Percentiles rank a stretch among this genome's conserved stretches.
These are phyloP conservation scores for Knipowitschia caucasica DNA, from an alignment of 2,797 vertebrate genomes.

Conservation along the genomic window DNA sequence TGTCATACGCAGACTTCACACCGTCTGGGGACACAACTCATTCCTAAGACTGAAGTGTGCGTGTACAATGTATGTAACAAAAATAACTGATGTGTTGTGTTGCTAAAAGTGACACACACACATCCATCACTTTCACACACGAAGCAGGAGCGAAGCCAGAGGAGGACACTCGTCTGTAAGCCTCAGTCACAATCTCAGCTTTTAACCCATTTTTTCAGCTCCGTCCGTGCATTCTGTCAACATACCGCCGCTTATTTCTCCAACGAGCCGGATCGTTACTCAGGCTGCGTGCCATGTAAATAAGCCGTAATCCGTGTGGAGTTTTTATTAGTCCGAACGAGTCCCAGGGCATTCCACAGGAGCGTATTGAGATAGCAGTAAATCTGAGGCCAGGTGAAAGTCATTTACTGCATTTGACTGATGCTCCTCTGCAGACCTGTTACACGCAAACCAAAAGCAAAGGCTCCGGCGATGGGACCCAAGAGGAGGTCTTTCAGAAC, in stretches of 20 bases:
- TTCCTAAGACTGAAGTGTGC: not conserved
- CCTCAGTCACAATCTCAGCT: too few species aligned
- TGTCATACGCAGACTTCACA: slow-evolving; percentile 7
- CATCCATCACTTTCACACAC: not conserved
- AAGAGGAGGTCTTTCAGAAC: not conserved
- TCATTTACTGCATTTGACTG: not conserved
- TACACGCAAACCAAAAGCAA: not conserved
- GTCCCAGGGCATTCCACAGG: not conserved
- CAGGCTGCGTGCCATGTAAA: not conserved
- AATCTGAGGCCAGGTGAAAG: slow-evolving; percentile 1
- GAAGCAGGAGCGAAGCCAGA: not conserved
- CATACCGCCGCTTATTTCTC: not conserved
- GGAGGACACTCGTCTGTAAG: too few species aligned
- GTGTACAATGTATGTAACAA: not conserved
- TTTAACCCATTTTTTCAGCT: too few species aligned
- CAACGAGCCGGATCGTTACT: not conserved
- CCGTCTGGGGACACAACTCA: not conserved
- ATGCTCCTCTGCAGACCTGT: not conserved
- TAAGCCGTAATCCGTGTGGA: not conserved
- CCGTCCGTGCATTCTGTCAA: not conserved
- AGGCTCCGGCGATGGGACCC: not conserved
- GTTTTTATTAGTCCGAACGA: not conserved
- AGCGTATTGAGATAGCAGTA: not conserved
- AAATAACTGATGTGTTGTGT: not conserved
- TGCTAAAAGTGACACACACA: not conserved